Evolutionary conservation across 2,797 vertebrate genomes (phyloP), one percentile per base, ranked within the genome.

Genomic region (Eulemur coronatus): DNA sequence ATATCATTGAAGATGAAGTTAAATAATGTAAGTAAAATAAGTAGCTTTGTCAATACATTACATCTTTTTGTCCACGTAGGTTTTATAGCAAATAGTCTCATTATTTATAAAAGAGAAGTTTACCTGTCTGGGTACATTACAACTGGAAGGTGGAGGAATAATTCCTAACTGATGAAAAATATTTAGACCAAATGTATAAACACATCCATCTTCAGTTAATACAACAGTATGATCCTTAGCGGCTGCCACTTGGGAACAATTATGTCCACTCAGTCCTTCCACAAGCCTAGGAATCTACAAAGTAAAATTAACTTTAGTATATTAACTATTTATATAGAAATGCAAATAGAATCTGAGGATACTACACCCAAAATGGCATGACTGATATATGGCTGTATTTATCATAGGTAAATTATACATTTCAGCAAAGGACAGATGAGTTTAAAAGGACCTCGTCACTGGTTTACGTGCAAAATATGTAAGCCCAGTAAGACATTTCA

Each of bases 221-320:
- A 99, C 99, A 97, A 99, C 99, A 0, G 99, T 99, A 98, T 99
- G 99, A 98, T 99, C 99, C 98, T 99, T 99, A 90, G 99, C 99
- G 92, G 99, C 99, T 70, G 99, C 99, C 95, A 99, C 99, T 96
- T 99, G 99, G 76, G 99, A 99, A 98, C 99, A 99, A 95, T 99
- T 99, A 97, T 99, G 99, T 96, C 98, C 99, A 98, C 98, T 98
- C 82, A 99, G 98, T 93, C 99, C 99, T 98, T 99, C 99, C 84
- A 99, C 99, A 94, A 99, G 98, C 84, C 99, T 99, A 75, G 99
- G 99, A 97, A 99, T 98, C 99, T 99, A 89, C 22, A 96, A 95
- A 90, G 67, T 63, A 78, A 96, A 94, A 93, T 70, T 65, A 86
- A 59, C 30, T 67, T 94, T 48, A 75, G 24, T 65, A 75, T n/a